These are phyloP conservation scores for Lamprologus callipterus DNA, from an alignment of 2,113 vertebrate species.

Conservation along the genomic window DNA sequence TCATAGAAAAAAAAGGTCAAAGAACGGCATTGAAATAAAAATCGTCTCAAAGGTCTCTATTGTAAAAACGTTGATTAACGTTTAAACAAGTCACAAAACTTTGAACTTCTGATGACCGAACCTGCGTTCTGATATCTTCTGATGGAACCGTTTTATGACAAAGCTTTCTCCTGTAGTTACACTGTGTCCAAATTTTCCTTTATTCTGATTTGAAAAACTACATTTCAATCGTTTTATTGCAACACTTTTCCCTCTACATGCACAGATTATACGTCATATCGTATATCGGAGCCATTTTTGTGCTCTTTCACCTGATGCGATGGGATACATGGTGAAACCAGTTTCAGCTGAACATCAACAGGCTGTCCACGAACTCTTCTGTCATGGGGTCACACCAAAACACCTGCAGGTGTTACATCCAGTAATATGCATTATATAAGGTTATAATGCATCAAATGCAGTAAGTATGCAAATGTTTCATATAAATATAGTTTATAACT, in stretches of 20 bases:
- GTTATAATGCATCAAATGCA: not conserved
- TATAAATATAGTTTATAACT: not conserved
- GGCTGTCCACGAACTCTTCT: fast-evolving
- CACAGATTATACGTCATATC: not conserved
- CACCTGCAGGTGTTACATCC: not conserved
- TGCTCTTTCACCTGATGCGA: not conserved
- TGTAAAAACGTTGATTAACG: not conserved
- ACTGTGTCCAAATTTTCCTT: not conserved
- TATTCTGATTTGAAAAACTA: not conserved
- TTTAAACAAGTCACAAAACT: fast-evolving
- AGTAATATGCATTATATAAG: not conserved
- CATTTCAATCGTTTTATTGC: not conserved
- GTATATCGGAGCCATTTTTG: fast-evolving
- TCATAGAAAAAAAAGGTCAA: not conserved
- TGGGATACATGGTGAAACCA: not conserved
- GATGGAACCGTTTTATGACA: not conserved
- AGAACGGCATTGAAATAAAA: not conserved
- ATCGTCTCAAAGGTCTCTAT: not conserved
- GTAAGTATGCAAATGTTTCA: not conserved
- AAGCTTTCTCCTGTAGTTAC: fast-evolving
- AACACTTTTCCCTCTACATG: not conserved
- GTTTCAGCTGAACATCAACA: not conserved
- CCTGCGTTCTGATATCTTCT: not conserved
- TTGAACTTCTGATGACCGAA: not conserved
- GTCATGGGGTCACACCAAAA: not conserved